Base-by-base conservation (phyloP, 2,797 vertebrate species). In the Darevskia mixta region DNA sequence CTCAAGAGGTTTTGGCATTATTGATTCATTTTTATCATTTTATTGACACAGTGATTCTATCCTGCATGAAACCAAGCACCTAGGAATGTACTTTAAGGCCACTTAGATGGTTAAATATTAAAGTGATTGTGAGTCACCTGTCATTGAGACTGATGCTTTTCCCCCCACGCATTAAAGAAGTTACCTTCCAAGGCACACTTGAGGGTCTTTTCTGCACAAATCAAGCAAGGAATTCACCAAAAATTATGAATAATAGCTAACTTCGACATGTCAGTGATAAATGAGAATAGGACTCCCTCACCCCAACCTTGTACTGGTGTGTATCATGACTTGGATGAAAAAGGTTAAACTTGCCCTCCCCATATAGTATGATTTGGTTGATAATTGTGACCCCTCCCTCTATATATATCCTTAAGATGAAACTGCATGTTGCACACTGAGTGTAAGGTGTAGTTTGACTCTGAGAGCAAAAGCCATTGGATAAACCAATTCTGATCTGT, bases 31-130 rank as follows among this genome's bases (percentile, higher is more conserved):
- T 80, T 86, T 78, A 23, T 81, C 58, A 77, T 88, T 80, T 83
- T 8, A 83, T 91, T 49, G 67, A 82, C 41, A 67, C 38, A 93
- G 7, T 10, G 83, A 0, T 86, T 82, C 91, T 90, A 91, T 43
- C 90, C 87, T 90, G 43, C 66, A 25, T 75, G 8, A 67, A 45
- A 79, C 5, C 4, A 58, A 58, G 11, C 27, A 76, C 13, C 23
- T 20, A 64, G 41, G 8, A 29, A n/a, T 11, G 4, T 43, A 41
- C 38, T 25, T 45, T 25, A 49, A 87, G n/a, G 79, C n/a, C 38
- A 32, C 29, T 18, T 66, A 38, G 71, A 29, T 9, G 27, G 58
- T 45, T 38, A 11, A 13, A 18, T 55, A 13, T 27, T 69, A 35
- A 80, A 77, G 67, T 35, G 45, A 55, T 3, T 9, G 45, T 38